Conservation (phyloP, 2,888 invertebrate species). For the Isotomurus palustris region DNA sequence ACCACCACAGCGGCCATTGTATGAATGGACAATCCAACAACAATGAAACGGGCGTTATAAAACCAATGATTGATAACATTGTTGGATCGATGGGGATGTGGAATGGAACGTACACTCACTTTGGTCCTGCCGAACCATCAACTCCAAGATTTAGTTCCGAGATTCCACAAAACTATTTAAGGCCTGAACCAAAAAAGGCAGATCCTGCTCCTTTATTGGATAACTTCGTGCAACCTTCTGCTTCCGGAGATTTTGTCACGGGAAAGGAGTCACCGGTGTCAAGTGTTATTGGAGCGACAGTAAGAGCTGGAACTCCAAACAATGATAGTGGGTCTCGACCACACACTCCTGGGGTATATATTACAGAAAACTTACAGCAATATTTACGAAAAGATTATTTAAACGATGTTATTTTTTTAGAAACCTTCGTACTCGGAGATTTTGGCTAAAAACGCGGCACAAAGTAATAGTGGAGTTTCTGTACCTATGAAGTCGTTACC, state of each 20-base stretch:
- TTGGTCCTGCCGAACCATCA: slow-evolving; percentile 29
- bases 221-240: no score
- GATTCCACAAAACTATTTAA: neutral
- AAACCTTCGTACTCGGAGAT: slow-evolving; percentile 44
- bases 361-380: no score
- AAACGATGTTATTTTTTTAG: slow-evolving; percentile 21
- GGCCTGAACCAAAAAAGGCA: neutral
- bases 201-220: neutral
- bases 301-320: slow-evolving; percentile 28
- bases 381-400: no score
- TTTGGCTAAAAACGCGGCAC: slow-evolving; percentile 33
- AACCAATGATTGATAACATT: slow-evolving; percentile 44
- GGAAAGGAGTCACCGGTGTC: slow-evolving; percentile 16
- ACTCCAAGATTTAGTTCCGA: neutral
- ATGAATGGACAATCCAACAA: no score
- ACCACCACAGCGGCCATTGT: no score
- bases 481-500: slow-evolving; percentile 26
- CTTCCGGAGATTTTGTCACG: slow-evolving; percentile 4
- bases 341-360: slow-evolving; percentile 35
- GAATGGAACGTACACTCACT: slow-evolving; percentile 45
- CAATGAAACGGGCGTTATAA: no score
- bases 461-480: slow-evolving; percentile 11
- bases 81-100: slow-evolving; percentile 43
- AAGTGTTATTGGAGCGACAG: neutral
- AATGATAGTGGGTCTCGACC: slow-evolving; percentile 32